Evolutionary conservation across 1,140 invertebrate genomes (phyloP).

Genomic region (Helicoverpa zea): DNA sequence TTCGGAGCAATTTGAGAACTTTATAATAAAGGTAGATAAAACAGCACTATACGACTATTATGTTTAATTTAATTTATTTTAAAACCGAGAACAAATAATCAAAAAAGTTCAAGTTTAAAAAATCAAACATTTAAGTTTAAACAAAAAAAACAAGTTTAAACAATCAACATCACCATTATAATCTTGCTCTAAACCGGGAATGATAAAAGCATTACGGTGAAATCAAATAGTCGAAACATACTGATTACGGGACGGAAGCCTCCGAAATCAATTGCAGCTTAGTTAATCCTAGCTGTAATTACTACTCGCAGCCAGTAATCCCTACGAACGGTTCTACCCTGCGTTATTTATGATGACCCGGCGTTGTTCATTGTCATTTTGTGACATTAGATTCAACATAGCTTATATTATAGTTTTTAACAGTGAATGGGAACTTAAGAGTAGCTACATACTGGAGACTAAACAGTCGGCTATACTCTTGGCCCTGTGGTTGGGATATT

Average conservation of each 20-base stretch:
- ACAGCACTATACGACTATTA: too few relatives aligned
- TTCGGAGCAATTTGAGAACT: too few relatives aligned
- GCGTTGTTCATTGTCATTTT: constrained; percentile 18
- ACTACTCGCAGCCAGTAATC: constrained; percentile 30
- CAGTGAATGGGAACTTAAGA: too few relatives aligned
- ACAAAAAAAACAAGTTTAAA: background rate
- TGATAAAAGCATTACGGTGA: background rate
- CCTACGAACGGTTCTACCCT: constrained; percentile 18
- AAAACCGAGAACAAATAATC: too few relatives aligned
- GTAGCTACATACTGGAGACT: too few relatives aligned
- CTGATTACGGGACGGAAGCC: background rate
- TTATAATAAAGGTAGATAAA: too few relatives aligned
- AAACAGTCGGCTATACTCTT: too few relatives aligned
- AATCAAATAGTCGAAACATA: constrained; percentile 27
- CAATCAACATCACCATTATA: background rate
- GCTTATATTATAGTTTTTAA: too few relatives aligned
- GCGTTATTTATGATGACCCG: constrained; percentile 28
- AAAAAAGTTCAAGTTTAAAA: background rate
- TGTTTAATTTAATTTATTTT: too few relatives aligned
- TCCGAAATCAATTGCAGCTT: constrained; percentile 45
- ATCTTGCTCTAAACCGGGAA: background rate
- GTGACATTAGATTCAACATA: background rate
- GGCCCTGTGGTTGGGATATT: too few relatives aligned
- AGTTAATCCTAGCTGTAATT: constrained; percentile 41
- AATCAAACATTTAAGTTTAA: background rate